Evolutionary conservation across 2,888 invertebrate genomes (phyloP).

Genomic region (Idaea biselata): DNA sequence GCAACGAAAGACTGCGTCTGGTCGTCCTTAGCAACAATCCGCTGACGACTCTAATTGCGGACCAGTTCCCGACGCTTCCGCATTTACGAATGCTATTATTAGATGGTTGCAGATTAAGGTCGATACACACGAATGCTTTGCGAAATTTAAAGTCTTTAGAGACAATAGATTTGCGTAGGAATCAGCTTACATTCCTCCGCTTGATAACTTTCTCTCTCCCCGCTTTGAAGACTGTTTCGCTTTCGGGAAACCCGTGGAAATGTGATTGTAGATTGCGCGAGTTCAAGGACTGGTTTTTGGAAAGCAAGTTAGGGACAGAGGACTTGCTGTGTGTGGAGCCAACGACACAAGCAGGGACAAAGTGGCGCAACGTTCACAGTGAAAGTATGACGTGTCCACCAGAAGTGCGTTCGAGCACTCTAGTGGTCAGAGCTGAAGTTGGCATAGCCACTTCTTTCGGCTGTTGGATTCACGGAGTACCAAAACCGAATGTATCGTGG

Average conservation of each 20-base stretch:
- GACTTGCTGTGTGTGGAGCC: conserved; percentile 88
- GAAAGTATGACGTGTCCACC: conserved; percentile 92
- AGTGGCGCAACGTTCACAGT: conserved; percentile 88
- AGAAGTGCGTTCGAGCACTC: conserved; percentile 83
- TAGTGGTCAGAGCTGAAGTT: conserved; percentile 86
- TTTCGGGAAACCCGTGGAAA: conserved; percentile 94
- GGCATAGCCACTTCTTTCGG: conserved; percentile 91
- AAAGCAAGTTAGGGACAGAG: conserved; percentile 88
- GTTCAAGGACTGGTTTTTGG: conserved; percentile 91
- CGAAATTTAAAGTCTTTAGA: conserved; percentile 86
- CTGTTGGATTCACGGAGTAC: conserved; percentile 90
- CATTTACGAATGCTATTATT: conserved; percentile 90
- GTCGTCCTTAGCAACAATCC: conserved; percentile 92
- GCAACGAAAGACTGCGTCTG: conserved; percentile 90
- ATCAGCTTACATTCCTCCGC: conserved; percentile 85
- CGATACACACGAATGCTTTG: conserved; percentile 89
- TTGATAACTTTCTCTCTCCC: conserved; percentile 83
- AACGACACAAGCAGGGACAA: conserved; percentile 82
- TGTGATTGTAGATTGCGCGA: conserved; percentile 93
- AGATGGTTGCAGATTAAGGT: conserved; percentile 88
- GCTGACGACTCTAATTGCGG: conserved; percentile 84
- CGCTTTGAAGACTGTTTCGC: conserved; percentile 88
- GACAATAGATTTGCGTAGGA: conserved; percentile 90
- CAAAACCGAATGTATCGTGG: conserved; percentile 91
- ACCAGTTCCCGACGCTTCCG: conserved; percentile 90